Evolutionary conservation across 2,888 invertebrate species (phyloP), one percentile per base, ranked within the genome.

Genomic region (Platycnemis pennipes): DNA sequence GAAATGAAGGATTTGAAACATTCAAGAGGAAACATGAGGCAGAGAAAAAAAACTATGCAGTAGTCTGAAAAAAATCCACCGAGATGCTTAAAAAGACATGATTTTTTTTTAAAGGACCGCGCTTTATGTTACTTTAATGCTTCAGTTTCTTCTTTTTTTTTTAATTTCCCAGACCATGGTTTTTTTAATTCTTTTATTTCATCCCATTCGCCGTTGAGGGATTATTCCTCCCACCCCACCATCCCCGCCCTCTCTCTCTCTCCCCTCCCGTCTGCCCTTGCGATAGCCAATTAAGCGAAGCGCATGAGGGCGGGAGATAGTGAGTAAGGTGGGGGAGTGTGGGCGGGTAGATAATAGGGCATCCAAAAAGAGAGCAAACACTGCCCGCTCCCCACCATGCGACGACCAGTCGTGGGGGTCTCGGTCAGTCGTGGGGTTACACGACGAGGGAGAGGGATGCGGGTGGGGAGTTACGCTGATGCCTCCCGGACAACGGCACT

Each of bases 281-380:
- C 77, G 77, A 77, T 77, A 77, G 77, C 77, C 77, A 77, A 77
- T 77, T 77, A 77, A 77, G 77, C 77, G 77, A 13, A 77, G 77
- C 31, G 77, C 2, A 37, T 26, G 37, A 37, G 77, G 77, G 2
- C 7, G 31, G 13, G 26, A 63, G 26, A 63, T 26, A n/a, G 63
- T n/a, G 63, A 63, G 63, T n/a, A 63, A 63, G 63, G 63, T 63
- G 63, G 37, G 16, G n/a, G 77, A 31, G 77, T 77, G 77, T n/a
- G 31, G 77, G 31, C 37, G 77, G 7, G 77, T 31, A 77, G 77
- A 77, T 77, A 77, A 77, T 77, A 77, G 77, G 37, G 31, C 77
- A 77, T 77, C 77, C 77, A 77, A 77, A 77, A 77, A 77, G 77
- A 77, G 31, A 37, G 77, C 77, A 77, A 77, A 77, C 77, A 77